Percentiles rank a stretch among this genome's conserved stretches.
Evolutionary conservation across 2,888 invertebrate species (phyloP).

Genomic region (Beris chalybata): DNA sequence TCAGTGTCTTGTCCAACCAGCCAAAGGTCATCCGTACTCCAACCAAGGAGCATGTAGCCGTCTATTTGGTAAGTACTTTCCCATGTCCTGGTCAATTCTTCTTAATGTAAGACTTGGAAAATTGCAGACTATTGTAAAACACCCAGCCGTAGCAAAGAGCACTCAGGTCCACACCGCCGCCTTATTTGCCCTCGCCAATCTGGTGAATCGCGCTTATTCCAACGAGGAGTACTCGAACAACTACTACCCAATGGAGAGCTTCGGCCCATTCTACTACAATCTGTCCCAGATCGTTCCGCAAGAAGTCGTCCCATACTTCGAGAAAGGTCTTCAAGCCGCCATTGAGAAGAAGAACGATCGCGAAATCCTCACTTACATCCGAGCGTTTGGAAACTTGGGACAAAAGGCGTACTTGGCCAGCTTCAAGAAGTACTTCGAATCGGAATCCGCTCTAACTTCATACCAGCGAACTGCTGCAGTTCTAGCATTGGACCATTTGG

Average conservation of each 20-base stretch:
- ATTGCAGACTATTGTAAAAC: conserved; percentile 58
- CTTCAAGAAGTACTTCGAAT: conserved; percentile 70
- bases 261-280: conserved; percentile 62
- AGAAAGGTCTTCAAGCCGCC: conserved; percentile 60
- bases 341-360: conserved; percentile 58
- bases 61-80: conserved; percentile 59
- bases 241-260: conserved; percentile 67
- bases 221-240: conserved; percentile 62
- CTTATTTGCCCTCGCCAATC: conserved; percentile 62
- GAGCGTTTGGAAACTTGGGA: conserved; percentile 68
- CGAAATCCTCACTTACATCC: conserved; percentile 64
- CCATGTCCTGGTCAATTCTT: conserved; percentile 9
- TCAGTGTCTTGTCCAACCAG: conserved; percentile 61
- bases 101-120: background rate
- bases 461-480: conserved; percentile 69
- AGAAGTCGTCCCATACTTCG: conserved; percentile 64
- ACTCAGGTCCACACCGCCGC: conserved; percentile 61
- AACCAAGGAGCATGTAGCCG: conserved; percentile 54
- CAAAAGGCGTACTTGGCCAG: conserved; percentile 63
- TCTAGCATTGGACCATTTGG: conserved; percentile 60
- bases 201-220: conserved; percentile 65
- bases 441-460: conserved; percentile 59
- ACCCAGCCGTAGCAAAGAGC: conserved; percentile 60
- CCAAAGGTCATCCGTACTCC: conserved; percentile 63
- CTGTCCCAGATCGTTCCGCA: conserved; percentile 60